These are phyloP conservation scores for Allolobophora icterica DNA, from an alignment of 2,888 invertebrate species.

Conservation along the genomic window DNA sequence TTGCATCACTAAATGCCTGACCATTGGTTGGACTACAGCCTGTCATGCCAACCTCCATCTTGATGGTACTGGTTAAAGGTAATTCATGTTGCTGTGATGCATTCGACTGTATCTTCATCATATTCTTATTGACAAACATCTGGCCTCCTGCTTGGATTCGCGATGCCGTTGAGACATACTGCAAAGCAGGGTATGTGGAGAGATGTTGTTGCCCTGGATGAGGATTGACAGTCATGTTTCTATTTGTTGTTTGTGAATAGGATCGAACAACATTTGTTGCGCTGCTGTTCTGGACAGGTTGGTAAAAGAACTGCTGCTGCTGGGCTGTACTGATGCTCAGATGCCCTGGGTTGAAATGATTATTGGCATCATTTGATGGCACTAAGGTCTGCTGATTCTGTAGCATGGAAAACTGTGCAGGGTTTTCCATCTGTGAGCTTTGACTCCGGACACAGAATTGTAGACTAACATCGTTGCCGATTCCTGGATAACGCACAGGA, in stretches of 20 bases:
- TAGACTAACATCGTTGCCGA: background rate
- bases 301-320: background rate
- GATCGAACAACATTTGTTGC: background rate
- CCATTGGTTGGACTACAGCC: slow-evolving; percentile 1
- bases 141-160: slow-evolving; percentile 5
- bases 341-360: background rate
- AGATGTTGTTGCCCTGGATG: background rate
- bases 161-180: background rate
- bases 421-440: slow-evolving; percentile 8
- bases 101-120: background rate
- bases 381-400: background rate
- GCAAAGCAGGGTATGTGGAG: background rate
- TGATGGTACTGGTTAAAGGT: slow-evolving; percentile 6
- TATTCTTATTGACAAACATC: slow-evolving; percentile 11
- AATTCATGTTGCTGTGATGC: background rate
- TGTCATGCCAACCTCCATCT: slow-evolving; percentile 22
- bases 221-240: background rate
- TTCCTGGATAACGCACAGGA: background rate
- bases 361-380: background rate
- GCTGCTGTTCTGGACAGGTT: background rate
- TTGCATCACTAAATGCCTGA: background rate
- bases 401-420: background rate
- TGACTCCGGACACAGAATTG: background rate
- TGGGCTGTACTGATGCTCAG: background rate
- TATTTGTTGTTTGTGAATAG: background rate